Evolutionary conservation across 2,888 invertebrate genomes (phyloP).

Genomic region (Myopa testacea): DNA sequence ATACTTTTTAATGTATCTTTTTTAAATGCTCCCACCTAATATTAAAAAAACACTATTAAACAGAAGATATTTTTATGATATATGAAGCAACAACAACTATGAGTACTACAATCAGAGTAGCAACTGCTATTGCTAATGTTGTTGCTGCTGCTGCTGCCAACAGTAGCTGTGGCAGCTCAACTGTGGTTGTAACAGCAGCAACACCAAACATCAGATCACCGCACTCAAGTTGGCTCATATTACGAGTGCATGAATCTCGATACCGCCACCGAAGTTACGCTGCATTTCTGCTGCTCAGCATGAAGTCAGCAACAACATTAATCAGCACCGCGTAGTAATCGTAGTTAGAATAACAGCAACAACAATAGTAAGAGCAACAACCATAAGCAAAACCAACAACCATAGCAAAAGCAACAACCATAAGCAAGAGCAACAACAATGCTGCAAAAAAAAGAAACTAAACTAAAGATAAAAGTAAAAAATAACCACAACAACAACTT

Average conservation of each 20-base stretch:
- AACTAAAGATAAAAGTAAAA: no score
- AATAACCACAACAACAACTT: background rate
- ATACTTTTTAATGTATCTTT: background rate
- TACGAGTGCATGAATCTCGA: background rate
- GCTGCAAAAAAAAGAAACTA: no score
- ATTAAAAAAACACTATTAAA: no score
- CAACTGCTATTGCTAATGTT: background rate
- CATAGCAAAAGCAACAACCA: background rate
- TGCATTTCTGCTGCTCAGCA: constrained; percentile 9
- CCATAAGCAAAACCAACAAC: background rate
- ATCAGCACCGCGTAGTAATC: constrained; percentile 1
- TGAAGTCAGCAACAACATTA: constrained; percentile 15
- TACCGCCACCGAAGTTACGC: constrained; percentile 8
- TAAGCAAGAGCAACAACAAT: background rate
- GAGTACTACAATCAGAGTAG: background rate
- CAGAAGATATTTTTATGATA: no score
- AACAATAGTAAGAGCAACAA: background rate
- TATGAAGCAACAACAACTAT: no score
- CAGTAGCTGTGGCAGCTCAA: background rate
- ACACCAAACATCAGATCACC: background rate
- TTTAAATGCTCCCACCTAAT: background rate
- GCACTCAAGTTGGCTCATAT: background rate
- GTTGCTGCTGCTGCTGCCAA: background rate
- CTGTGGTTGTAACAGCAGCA: background rate
- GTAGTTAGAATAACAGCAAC: background rate